Evolutionary conservation across 2,113 vertebrate species (phyloP).

Genomic region (Marmota monax): DNA sequence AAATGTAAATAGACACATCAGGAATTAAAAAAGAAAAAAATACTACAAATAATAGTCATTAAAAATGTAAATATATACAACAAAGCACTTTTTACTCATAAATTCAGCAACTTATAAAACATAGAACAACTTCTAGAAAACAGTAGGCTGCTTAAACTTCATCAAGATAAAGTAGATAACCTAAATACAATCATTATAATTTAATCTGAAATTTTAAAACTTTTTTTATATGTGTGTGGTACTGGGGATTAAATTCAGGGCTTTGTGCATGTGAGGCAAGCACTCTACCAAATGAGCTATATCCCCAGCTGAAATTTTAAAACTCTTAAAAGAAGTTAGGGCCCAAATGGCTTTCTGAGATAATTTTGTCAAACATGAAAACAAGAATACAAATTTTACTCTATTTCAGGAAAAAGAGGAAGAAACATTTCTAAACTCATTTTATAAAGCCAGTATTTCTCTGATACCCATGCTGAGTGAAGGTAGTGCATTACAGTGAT

Average conservation of each 20-base stretch:
- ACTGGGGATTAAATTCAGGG: too few species aligned
- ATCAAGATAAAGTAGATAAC: neutral
- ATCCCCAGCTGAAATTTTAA: neutral
- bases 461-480: neutral
- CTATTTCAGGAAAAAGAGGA: neutral
- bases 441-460: neutral
- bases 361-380: neutral
- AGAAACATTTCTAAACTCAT: neutral
- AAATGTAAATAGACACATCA: too few species aligned
- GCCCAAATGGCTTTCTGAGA: neutral
- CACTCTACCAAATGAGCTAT: too few species aligned
- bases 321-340: neutral
- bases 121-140: constrained; percentile 8
- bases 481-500: neutral
- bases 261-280: too few species aligned
- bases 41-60: too few species aligned
- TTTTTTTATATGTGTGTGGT: too few species aligned
- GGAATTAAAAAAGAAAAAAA: too few species aligned
- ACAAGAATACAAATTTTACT: neutral
- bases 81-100: neutral
- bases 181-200: neutral
- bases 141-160: neutral
- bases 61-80: neutral
- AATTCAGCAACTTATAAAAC: constrained; percentile 11
- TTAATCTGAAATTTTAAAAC: neutral